A percentile compares a stretch with the other conserved stretches of the same genome.
Conservation (phyloP, 2,888 invertebrate genomes). For the Oligia strigilis region DNA sequence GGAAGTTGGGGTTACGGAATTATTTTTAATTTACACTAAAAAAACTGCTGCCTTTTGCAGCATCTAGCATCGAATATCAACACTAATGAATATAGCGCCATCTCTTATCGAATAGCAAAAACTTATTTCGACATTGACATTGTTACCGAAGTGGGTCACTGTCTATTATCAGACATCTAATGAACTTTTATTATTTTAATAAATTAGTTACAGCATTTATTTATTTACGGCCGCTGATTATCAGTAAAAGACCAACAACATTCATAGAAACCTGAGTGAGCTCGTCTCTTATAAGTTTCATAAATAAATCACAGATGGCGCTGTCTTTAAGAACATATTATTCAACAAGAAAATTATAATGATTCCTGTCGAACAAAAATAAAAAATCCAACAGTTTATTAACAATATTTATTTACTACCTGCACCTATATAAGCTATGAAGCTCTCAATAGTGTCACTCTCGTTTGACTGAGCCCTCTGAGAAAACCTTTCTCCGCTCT, state of each 20-base stretch:
- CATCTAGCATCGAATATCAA: slow-evolving; percentile 45
- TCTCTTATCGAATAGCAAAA: slow-evolving; percentile 51
- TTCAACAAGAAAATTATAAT: background rate
- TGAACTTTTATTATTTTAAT: background rate
- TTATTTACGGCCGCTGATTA: background rate
- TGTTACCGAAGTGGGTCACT: too few species aligned
- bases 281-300: background rate
- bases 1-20: background rate
- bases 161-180: background rate
- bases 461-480: slow-evolving; percentile 26
- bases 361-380: slow-evolving; percentile 16
- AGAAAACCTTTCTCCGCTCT: slow-evolving; percentile 44
- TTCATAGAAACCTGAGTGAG: background rate
- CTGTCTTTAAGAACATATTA: background rate
- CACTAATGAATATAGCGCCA: slow-evolving; percentile 35
- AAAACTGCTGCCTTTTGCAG: background rate
- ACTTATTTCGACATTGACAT: background rate
- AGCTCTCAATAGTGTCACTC: slow-evolving; percentile 66
- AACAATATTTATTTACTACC: slow-evolving; percentile 46
- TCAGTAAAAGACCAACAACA: background rate
- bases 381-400: slow-evolving; percentile 20
- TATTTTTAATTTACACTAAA: background rate
- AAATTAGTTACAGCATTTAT: background rate
- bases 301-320: slow-evolving; percentile 54
- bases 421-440: slow-evolving; percentile 66